Evolutionary conservation across 1,140 invertebrate species (phyloP).

Genomic region (Trialeurodes vaporariorum): DNA sequence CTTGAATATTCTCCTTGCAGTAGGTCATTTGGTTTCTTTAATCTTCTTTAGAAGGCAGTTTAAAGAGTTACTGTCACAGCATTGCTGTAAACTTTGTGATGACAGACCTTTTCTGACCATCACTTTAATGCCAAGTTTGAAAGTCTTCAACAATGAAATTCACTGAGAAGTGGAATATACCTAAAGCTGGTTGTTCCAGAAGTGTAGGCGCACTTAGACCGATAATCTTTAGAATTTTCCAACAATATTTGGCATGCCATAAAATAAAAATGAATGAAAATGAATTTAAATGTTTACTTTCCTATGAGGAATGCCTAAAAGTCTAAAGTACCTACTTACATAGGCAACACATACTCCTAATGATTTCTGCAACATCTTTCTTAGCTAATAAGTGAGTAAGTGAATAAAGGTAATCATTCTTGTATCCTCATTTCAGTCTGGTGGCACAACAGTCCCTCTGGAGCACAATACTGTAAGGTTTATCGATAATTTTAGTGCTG

Average conservation of each 20-base stretch:
- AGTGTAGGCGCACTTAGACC: too few relatives aligned
- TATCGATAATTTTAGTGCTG: slow-evolving; percentile 97
- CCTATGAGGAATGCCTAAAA: not conserved
- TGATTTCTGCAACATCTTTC: slow-evolving; percentile 14
- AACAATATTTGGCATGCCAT: not conserved
- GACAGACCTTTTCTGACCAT: too few relatives aligned
- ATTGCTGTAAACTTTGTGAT: too few relatives aligned
- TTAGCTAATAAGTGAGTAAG: slow-evolving; percentile 21
- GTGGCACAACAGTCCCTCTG: slow-evolving; percentile 90
- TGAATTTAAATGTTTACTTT: not conserved
- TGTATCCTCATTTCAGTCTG: slow-evolving; percentile 52
- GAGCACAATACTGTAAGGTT: slow-evolving; percentile 95
- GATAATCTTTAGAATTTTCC: too few relatives aligned
- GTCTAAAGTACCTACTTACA: slow-evolving; percentile 15
- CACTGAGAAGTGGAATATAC: too few relatives aligned
- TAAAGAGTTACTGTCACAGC: too few relatives aligned
- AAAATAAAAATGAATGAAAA: too few relatives aligned
- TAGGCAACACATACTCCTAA: slow-evolving; percentile 14
- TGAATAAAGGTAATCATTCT: slow-evolving; percentile 8
- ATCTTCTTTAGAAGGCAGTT: too few relatives aligned
- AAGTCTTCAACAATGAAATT: too few relatives aligned
- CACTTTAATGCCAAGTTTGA: too few relatives aligned
- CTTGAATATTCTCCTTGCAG: not conserved
- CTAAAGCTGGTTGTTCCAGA: too few relatives aligned
- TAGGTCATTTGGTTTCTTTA: not conserved